Percentiles rank a stretch among this genome's conserved stretches.
phyloP scores from a whole-genome alignment of 2,888 invertebrate species.

The Hesperia comma region DNA sequence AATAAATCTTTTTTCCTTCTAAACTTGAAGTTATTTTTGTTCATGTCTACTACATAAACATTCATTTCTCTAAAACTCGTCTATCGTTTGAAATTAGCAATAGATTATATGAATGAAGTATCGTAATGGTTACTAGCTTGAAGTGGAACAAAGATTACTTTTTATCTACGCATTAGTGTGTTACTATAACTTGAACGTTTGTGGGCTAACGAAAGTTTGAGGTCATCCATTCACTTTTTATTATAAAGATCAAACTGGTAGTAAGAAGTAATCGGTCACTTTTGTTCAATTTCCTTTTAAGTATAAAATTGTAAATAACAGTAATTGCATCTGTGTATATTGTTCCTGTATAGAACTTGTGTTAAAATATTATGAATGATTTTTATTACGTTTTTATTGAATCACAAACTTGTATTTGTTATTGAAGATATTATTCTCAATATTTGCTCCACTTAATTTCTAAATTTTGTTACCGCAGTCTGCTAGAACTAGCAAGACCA shows the following conservation, averaged over 20 bases:
- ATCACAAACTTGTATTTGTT: too few relatives aligned
- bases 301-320: neutral
- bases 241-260: slow-evolving; percentile 21
- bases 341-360: neutral
- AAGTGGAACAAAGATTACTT: slow-evolving; percentile 20
- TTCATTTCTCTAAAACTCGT: neutral
- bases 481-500: too few relatives aligned
- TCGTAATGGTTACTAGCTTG: slow-evolving; percentile 5
- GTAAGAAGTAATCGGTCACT: slow-evolving; percentile 9
- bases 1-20: too few relatives aligned
- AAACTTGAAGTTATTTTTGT: too few relatives aligned
- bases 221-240: slow-evolving; percentile 35
- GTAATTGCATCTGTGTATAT: neutral
- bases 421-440: too few relatives aligned
- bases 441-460: too few relatives aligned
- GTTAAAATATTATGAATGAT: neutral
- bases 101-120: slow-evolving; percentile 6
- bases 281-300: slow-evolving; percentile 2
- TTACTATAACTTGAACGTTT: slow-evolving; percentile 30
- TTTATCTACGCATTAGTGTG: slow-evolving; percentile 26
- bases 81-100: neutral
- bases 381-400: neutral
- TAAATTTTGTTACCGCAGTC: too few relatives aligned
- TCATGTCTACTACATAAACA: neutral
- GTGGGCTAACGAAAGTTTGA: slow-evolving; percentile 34